Conservation (phyloP, 2,113 vertebrate species). For the Dromiciops gliroides region DNA sequence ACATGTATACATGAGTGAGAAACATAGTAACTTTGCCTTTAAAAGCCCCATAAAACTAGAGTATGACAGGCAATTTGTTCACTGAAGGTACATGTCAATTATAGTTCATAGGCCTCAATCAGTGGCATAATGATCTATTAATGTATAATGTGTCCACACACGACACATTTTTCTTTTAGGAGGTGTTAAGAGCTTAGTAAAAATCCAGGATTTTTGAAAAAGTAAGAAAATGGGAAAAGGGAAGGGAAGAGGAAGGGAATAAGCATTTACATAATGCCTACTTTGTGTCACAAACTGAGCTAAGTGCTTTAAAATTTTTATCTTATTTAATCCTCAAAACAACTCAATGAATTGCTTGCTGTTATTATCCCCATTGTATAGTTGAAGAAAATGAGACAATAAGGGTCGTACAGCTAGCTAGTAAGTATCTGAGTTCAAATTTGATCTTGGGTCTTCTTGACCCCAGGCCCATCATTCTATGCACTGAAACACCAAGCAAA, state of each 20-base stretch:
- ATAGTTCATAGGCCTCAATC: slow-evolving; percentile 53
- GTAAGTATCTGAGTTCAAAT: neutral
- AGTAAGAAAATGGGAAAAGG: neutral
- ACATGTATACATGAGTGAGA: slow-evolving; percentile 78
- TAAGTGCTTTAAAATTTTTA: neutral
- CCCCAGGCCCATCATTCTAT: neutral
- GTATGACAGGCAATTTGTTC: slow-evolving; percentile 83
- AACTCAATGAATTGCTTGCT: neutral
- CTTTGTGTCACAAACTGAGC: too few species aligned
- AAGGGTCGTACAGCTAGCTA: neutral
- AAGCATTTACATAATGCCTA: neutral
- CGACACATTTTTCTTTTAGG: neutral
- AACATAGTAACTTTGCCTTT: slow-evolving; percentile 79
- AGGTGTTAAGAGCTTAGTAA: neutral
- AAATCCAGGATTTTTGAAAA: neutral
- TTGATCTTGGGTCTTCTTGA: neutral
- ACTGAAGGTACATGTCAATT: slow-evolving; percentile 55
- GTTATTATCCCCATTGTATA: neutral
- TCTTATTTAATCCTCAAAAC: neutral
- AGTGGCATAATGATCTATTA: slow-evolving; percentile 37
- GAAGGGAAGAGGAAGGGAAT: neutral
- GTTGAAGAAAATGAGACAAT: neutral
- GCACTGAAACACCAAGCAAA: neutral
- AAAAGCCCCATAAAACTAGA: slow-evolving; percentile 74
- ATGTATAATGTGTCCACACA: neutral